Conservation (phyloP, 2,113 vertebrate genomes). For the Todiramphus saurophagus region DNA sequence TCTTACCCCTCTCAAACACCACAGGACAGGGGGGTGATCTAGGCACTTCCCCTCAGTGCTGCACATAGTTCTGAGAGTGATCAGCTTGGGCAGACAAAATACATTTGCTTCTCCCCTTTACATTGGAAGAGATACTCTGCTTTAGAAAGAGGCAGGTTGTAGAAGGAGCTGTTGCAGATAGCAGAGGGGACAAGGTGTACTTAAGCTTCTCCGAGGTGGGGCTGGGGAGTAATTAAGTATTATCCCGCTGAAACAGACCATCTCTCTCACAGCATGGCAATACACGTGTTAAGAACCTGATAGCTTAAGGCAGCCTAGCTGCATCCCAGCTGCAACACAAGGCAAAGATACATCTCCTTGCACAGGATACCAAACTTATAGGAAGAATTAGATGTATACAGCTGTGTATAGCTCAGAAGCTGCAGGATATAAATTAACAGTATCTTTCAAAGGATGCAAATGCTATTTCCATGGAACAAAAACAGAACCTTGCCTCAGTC, state of each 20-base stretch:
- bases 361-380: not conserved
- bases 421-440: not conserved
- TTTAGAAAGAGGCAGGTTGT: not conserved
- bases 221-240: no score
- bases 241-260: not conserved
- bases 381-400: fast-evolving
- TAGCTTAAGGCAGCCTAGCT: not conserved
- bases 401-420: not conserved
- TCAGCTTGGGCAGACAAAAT: not conserved
- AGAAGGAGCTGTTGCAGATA: not conserved
- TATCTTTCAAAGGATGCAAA: not conserved
- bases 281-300: not conserved
- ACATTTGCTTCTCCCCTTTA: not conserved
- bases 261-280: not conserved
- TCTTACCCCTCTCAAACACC: not conserved
- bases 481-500: not conserved
- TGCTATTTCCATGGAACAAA: not conserved
- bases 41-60: not conserved
- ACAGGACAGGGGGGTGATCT: fast-evolving
- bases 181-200: not conserved
- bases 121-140: not conserved
- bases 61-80: not conserved
- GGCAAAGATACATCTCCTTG: not conserved
- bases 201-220: no score
- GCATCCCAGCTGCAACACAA: not conserved